Evolutionary conservation across 2,888 invertebrate species (phyloP), one percentile per base, ranked within the genome.

Genomic region (Coleophora deauratella): DNA sequence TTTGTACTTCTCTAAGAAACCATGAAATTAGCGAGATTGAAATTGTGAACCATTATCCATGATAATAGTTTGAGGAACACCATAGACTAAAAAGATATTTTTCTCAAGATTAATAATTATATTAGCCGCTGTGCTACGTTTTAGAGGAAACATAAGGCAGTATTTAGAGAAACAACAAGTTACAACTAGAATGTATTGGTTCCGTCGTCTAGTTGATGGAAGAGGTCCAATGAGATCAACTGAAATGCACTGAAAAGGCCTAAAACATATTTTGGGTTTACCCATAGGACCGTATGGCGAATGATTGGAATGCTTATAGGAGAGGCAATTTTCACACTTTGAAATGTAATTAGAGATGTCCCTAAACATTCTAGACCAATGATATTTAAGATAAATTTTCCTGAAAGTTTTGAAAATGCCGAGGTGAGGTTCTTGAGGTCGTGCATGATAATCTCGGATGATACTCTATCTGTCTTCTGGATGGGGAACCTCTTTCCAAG

Each of bases 401-500:
- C 6, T 21, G 6, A 4, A 21, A 4, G 21, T 21, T 21, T 21
- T 21, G 21, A 21, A 21, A 11, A 31, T 31, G 3, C 31, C 31
- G 2, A 31, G 9, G 31, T 31, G 31, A 31, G 31, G n/a, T 3
- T 9, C 31, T 3, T 3, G 3, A 31, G 3, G 4, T 9, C 4
- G 9, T 3, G 3, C 10, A 31, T 31, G 31, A 11, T 3, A 2
- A 11, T 31, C 9, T 9, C 9, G 3, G 3, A 31, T n/a, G 9
- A 31, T 3, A 11, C 8, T n/a, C 8, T 12, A 1, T 3, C 37
- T n/a, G 4, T 9, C 10, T 6, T 38, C 32, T 1, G 7, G 7
- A 12, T 30, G 37, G 13, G 31, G 10, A 2, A 37, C 37, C 13
- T 37, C 37, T 10, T 37, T 37, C 37, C 37, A 37, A 13, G 7